Evolutionary conservation across 2,113 vertebrate genomes (phyloP).

Genomic region (Forbesichthys papilliferus): DNA sequence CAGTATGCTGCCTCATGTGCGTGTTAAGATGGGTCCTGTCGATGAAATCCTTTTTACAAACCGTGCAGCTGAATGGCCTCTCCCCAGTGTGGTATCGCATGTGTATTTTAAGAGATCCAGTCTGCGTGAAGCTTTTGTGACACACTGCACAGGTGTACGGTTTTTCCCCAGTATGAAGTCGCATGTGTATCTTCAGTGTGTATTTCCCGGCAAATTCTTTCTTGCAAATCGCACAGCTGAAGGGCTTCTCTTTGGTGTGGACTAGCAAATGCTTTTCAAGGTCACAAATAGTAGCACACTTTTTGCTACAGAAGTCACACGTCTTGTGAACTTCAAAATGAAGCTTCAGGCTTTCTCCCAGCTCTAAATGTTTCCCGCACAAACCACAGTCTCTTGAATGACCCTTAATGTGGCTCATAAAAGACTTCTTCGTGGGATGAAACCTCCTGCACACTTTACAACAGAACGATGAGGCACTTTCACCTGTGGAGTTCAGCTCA

Average conservation of each 20-base stretch:
- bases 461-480: too few species aligned
- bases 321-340: background rate
- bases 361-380: too few species aligned
- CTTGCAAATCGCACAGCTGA: conserved; percentile 45
- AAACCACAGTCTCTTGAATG: too few species aligned
- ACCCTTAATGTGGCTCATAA: too few species aligned
- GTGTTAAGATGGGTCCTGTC: conserved; percentile 40
- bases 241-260: conserved; percentile 25
- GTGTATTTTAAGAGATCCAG: conserved; percentile 56
- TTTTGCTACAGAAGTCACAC: background rate
- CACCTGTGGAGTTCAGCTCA: too few species aligned
- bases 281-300: background rate
- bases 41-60: conserved; percentile 45
- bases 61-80: conserved; percentile 48
- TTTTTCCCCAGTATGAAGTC: conserved; percentile 19
- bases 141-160: conserved; percentile 25
- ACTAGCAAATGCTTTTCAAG: background rate
- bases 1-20: conserved; percentile 51
- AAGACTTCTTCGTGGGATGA: too few species aligned
- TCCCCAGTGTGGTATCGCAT: conserved; percentile 18
- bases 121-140: conserved; percentile 54
- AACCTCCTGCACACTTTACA: too few species aligned
- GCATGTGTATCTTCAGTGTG: conserved; percentile 54
- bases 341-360: too few species aligned
- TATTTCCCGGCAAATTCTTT: conserved; percentile 54